Conservation (phyloP, 2,113 vertebrate genomes). For the Holacanthus passer region DNA sequence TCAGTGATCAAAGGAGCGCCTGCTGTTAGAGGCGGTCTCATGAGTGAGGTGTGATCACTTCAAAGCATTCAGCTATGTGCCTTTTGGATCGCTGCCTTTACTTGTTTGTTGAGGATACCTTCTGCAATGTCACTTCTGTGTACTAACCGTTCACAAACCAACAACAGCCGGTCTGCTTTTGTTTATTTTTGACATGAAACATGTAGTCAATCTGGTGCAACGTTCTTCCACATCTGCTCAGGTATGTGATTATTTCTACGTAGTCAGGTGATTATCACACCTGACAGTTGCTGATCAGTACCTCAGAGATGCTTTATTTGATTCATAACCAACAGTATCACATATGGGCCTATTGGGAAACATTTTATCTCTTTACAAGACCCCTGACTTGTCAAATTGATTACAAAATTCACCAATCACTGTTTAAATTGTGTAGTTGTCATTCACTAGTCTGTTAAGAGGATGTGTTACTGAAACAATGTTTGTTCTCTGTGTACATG, state of each 20-base stretch:
- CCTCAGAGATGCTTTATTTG: background rate
- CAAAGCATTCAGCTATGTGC: background rate
- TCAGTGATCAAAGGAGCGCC: constrained; percentile 14
- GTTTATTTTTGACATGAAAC: constrained; percentile 1
- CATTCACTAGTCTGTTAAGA: background rate
- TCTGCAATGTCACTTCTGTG: constrained; percentile 1
- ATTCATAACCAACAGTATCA: background rate
- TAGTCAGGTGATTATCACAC: too few species aligned
- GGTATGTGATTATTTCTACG: too few species aligned
- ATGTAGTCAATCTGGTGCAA: background rate
- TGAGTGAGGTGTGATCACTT: constrained; percentile 17
- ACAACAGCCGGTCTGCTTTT: background rate
- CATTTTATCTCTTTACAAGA: background rate
- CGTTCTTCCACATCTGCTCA: background rate
- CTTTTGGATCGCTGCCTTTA: background rate
- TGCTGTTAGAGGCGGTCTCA: constrained; percentile 12
- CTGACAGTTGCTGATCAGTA: background rate
- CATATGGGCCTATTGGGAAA: background rate
- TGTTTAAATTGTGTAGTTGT: background rate
- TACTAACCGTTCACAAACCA: background rate
- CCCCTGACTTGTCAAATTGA: background rate
- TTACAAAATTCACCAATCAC: background rate
- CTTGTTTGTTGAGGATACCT: background rate
- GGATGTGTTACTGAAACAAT: background rate
- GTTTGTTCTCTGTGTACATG: background rate